Evolutionary conservation across 2,888 invertebrate species (phyloP), one percentile per base, ranked within the genome.

Genomic region (Apodemia zela): DNA sequence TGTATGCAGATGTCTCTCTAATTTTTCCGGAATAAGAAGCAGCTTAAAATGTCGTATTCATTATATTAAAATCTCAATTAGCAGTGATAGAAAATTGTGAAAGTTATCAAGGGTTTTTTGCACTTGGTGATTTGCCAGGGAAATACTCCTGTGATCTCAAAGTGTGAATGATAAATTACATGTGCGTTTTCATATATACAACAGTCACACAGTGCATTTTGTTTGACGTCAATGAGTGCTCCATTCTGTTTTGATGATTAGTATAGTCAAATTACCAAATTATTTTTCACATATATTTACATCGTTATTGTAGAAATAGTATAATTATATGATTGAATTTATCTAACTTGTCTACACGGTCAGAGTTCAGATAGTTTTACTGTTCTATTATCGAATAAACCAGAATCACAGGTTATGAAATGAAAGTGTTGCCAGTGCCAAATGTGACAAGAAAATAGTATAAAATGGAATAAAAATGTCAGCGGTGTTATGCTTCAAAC

Each of bases 121-220:
- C 65, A 67, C 79, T 80, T 75, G 79, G 81, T 86, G 82, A 83
- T 84, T 83, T 74, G 85, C 87, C 86, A 87, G 89, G 82, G 84
- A 75, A 73, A 75, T 87, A 85, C 89, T 84, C 90, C 83, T 90
- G 92, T 91, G 92, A 92, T 92, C 92, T 92, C 92, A 92, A 76
- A 85, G 83, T 84, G 84, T 87, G 88, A 83, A 84, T 87, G 87
- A 85, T 82, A 70, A 67, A 75, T 65, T 63, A 67, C 68, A 70
- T 71, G 71, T 76, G 71, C 72, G 71, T 70, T 71, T 71, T 71
- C 72, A 69, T 64, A 69, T 69, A 69, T 67, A 69, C 64, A 69
- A 68, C 75, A 72, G 75, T 73, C 73, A 33, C 70, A 64, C 61
- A 65, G 51, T 54, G 38, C 15, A 35, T 59, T 60, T 25, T 58